These are phyloP conservation scores for Opisthograptis luteolata DNA, from an alignment of 2,888 invertebrate species.

Conservation along the genomic window DNA sequence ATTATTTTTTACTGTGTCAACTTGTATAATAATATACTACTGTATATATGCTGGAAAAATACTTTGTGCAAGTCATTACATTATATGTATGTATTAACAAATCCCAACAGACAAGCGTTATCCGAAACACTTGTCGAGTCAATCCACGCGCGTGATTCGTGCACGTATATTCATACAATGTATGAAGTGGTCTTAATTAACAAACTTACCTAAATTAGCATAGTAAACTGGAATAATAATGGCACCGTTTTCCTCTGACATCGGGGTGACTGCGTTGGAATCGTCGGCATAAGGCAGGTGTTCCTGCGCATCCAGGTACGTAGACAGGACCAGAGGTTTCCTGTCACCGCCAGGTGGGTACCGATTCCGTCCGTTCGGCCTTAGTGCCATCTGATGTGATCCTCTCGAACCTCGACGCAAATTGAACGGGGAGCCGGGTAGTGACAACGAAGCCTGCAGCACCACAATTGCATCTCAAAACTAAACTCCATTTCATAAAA, in stretches of 20 bases:
- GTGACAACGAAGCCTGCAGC: conserved; percentile 95
- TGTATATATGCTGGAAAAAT: too few relatives aligned
- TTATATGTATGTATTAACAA: too few relatives aligned
- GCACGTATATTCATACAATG: background rate
- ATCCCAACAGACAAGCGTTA: too few relatives aligned
- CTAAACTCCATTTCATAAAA: conserved; percentile 21
- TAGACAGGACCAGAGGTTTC: conserved; percentile 96
- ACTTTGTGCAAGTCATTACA: too few relatives aligned
- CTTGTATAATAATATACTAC: too few relatives aligned
- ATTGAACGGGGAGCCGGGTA: conserved; percentile 98
- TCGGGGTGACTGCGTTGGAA: conserved; percentile 98
- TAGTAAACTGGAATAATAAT: conserved; percentile 96
- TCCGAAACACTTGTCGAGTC: too few relatives aligned
- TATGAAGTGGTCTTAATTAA: background rate
- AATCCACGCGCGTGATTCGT: too few relatives aligned
- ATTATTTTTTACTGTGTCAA: too few relatives aligned
- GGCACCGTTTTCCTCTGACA: conserved; percentile 98
- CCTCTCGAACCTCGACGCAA: conserved; percentile 94
- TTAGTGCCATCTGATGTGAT: conserved; percentile 95
- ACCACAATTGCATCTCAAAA: conserved; percentile 48
- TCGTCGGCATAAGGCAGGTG: conserved; percentile 99
- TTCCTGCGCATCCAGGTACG: conserved; percentile 97
- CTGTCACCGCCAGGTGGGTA: conserved; percentile 93
- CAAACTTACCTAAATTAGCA: conserved; percentile 88
- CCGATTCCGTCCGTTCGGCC: conserved; percentile 91